These are phyloP conservation scores for Formica selysi DNA, from an alignment of 1,140 invertebrate species.

Conservation along the genomic window DNA sequence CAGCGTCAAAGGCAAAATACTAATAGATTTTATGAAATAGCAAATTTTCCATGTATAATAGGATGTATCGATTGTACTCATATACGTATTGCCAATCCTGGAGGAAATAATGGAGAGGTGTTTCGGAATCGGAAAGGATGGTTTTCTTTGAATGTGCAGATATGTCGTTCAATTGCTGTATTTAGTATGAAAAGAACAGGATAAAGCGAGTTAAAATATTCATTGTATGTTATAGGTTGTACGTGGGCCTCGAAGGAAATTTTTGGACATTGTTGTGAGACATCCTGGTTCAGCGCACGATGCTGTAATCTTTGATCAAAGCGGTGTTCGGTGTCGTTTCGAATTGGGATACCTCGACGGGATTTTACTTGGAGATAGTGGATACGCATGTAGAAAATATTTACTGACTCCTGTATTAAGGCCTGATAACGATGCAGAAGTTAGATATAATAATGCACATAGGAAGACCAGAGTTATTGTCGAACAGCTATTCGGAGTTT, in stretches of 20 bases:
- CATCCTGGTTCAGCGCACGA: background rate
- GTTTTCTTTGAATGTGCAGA: too few relatives aligned
- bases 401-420: background rate
- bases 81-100: too few relatives aligned
- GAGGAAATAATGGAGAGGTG: too few relatives aligned
- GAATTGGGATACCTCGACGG: background rate
- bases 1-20: too few relatives aligned
- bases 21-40: too few relatives aligned
- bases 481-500: slow-evolving; percentile 1
- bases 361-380: background rate
- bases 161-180: too few relatives aligned
- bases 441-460: background rate
- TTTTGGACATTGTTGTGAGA: background rate
- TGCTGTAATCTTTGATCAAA: background rate
- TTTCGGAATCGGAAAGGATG: too few relatives aligned
- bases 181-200: too few relatives aligned
- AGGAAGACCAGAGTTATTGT: background rate
- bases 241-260: background rate
- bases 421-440: background rate
- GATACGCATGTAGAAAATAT: background rate
- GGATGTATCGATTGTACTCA: too few relatives aligned
- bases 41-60: too few relatives aligned
- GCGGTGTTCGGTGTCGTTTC: background rate
- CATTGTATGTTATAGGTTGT: slow-evolving; percentile 6
- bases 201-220: background rate